Base-by-base conservation (phyloP, 2,797 vertebrate genomes). In the Dryobates pubescens region DNA sequence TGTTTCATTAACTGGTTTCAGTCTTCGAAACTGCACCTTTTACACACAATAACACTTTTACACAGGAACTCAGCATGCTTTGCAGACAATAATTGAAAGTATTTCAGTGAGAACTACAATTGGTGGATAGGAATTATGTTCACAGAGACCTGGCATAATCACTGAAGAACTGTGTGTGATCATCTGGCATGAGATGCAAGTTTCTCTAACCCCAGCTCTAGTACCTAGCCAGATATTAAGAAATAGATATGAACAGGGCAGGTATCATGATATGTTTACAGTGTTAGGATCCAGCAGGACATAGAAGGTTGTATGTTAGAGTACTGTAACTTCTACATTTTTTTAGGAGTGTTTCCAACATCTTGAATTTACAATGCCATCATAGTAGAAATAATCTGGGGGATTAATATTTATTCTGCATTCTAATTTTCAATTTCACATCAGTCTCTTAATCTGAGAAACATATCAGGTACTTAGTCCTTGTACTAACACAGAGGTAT, bases 41-140 rank as follows among this genome's bases (percentile, higher is more conserved):
- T 78, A 47, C 26, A 74, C 13, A 18, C 43, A 67, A 13, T 45
- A 87, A 36, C n/a, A 19, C 4, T 57, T 67, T 34, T 49, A 18
- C 8, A 29, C 6, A 36, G 57, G 30, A 76, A 32, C 16, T 29
- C 43, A 22, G 3, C 30, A 17, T 0, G 0, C 27, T 58, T 90
- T 47, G 34, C n/a, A 59, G 64, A 29, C 10, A 53, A 22, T 24
- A 74, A 56, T 6, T 3, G 1, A 54, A 17, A 54, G 0, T 36
- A 51, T 61, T 70, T 91, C 51, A 63, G 1, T n/a, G 41, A 84
- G 17, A 38, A 27, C 24, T 62, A 41, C 41, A 75, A 2, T 2
- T 63, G 62, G 8, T 59, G 56, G 7, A 23, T 86, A 23, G 38
- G 57, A 81, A 65, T 47, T 0, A 0, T 26, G 7, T n/a, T 79